A percentile compares a stretch with the other conserved stretches of the same genome.
Evolutionary conservation across 2,797 vertebrate species (phyloP).

Genomic region (Morelia viridis): DNA sequence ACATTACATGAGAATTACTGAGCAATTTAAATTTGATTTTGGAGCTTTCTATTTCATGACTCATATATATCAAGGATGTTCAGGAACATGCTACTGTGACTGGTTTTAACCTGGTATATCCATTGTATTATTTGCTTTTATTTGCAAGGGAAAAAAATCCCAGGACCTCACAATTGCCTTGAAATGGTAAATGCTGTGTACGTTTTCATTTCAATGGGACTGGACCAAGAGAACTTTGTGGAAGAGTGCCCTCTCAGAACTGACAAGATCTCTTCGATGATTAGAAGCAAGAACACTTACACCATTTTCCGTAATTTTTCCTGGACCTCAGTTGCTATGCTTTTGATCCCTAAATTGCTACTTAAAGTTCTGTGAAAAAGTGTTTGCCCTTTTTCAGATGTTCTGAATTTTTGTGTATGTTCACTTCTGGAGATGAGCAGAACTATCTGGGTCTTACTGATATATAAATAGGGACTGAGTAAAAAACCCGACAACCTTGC

Average conservation of each 20-base stretch:
- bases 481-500: background rate
- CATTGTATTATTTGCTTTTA: background rate
- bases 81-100: background rate
- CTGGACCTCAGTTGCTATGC: background rate
- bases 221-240: background rate
- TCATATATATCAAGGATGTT: background rate
- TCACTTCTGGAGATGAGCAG: background rate
- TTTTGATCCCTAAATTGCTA: background rate
- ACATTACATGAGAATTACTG: rapidly evolving
- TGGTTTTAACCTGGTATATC: background rate
- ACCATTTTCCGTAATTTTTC: background rate
- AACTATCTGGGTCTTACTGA: no score
- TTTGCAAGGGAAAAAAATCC: background rate
- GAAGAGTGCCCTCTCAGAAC: no score
- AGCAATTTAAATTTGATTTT: background rate
- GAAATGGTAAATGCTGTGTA: background rate
- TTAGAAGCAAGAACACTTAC: background rate
- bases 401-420: background rate
- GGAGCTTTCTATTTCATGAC: background rate
- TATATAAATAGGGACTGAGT: background rate
- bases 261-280: background rate
- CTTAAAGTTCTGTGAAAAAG: background rate
- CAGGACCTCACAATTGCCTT: background rate
- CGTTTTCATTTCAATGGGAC: background rate
- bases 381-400: background rate